These are phyloP conservation scores for Fulica atra DNA, from an alignment of 2,113 vertebrate genomes.

Conservation along the genomic window DNA sequence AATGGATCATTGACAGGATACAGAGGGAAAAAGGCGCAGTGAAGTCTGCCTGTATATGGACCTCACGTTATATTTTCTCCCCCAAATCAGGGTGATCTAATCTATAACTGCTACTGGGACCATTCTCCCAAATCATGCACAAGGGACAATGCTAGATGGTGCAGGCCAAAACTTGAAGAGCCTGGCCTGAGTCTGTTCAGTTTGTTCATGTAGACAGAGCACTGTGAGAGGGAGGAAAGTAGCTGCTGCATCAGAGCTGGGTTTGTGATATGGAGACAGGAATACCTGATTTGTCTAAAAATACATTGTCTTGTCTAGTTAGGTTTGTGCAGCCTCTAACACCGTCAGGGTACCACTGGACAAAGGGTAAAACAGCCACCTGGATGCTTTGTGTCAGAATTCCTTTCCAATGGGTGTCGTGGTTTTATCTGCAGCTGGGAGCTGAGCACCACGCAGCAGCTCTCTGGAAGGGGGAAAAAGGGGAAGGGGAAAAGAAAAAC, in stretches of 20 bases:
- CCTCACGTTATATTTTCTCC: fast-evolving
- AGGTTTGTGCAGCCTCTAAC: not conserved
- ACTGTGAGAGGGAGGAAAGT: not conserved
- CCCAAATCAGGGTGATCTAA: not conserved
- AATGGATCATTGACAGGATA: not conserved
- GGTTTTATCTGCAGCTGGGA: too few relatives aligned
- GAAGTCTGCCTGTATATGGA: not conserved
- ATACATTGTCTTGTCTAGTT: not conserved
- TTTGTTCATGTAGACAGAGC: not conserved
- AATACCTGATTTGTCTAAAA: not conserved
- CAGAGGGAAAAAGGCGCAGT: not conserved
- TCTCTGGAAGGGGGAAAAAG: too few relatives aligned
- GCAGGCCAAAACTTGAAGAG: not conserved
- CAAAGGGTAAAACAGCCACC: not conserved
- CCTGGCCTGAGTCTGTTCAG: not conserved
- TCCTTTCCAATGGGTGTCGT: not conserved
- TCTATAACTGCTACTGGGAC: not conserved
- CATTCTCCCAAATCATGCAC: not conserved
- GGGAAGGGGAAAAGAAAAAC: too few relatives aligned
- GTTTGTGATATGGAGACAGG: not conserved
- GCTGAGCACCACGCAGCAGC: too few relatives aligned
- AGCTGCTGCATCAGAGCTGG: not conserved
- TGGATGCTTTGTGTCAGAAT: not conserved
- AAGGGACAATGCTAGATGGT: not conserved
- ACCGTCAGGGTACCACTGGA: not conserved